phyloP scores from a whole-genome alignment of 2,113 vertebrate species.

The Stictonetta naevosa region DNA sequence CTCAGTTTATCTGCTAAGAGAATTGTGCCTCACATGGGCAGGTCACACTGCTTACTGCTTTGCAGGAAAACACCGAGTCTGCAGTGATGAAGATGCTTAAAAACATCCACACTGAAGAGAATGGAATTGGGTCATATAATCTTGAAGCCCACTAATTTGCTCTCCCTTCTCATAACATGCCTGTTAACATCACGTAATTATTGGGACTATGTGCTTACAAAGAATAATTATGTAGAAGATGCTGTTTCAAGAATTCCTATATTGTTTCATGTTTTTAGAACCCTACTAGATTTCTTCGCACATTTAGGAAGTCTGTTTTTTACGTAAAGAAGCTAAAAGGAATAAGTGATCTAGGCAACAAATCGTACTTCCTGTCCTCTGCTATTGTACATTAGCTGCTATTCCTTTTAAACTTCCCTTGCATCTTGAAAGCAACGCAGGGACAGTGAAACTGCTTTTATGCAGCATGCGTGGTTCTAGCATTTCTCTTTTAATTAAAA shows the following conservation, averaged over 20 bases:
- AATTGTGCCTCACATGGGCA: background rate
- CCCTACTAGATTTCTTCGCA: background rate
- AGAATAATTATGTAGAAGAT: background rate
- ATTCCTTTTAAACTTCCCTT: conserved; percentile 62
- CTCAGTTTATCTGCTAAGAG: background rate
- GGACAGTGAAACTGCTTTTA: conserved; percentile 49
- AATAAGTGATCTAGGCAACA: background rate
- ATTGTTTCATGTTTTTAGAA: background rate
- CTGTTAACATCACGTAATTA: rapidly evolving
- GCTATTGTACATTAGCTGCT: conserved; percentile 6
- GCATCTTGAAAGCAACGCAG: conserved; percentile 50
- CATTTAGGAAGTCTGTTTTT: background rate
- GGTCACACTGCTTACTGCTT: background rate
- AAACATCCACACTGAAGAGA: background rate
- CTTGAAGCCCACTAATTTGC: background rate
- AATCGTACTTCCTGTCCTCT: conserved; percentile 33
- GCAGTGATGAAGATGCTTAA: background rate
- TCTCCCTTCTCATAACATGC: background rate
- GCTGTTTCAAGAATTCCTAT: background rate
- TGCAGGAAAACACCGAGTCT: background rate
- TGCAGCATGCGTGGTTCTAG: conserved; percentile 23
- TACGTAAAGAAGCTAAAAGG: background rate
- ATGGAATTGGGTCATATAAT: background rate
- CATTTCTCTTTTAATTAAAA: conserved; percentile 12
- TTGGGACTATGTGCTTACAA: background rate